These are phyloP conservation scores for Mongoloraphidia duomilia DNA, from an alignment of 2,888 invertebrate genomes.

Conservation along the genomic window DNA sequence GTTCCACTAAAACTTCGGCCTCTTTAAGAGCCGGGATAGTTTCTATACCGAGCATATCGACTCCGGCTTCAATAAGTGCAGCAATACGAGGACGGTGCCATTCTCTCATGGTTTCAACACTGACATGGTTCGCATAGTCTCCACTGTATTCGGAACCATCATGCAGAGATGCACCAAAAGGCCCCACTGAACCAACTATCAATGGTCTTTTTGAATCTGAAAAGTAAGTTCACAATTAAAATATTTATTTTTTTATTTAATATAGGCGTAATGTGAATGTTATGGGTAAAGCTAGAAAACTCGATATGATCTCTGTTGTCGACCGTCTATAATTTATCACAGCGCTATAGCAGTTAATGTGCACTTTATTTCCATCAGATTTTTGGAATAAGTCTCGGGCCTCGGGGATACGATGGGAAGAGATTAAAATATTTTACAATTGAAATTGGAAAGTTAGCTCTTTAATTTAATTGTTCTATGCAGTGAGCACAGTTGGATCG, in stretches of 20 bases:
- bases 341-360: no score
- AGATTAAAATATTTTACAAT: no score
- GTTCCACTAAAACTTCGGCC: conserved; percentile 65
- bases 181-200: conserved; percentile 82
- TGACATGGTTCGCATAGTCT: conserved; percentile 52
- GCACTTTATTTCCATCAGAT: no score
- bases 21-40: conserved; percentile 79
- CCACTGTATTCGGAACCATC: conserved; percentile 94
- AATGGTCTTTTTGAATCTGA: conserved; percentile 32
- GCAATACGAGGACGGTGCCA: conserved; percentile 78
- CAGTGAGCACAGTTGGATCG: no score
- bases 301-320: no score
- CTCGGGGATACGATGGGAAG: no score
- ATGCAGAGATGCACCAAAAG: conserved; percentile 79
- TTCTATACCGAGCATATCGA: conserved; percentile 77
- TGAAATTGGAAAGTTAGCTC: no score
- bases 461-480: no score
- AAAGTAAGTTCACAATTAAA: conserved; percentile 6
- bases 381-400: no score
- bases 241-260: conserved; percentile 9
- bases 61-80: conserved; percentile 64
- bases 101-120: conserved; percentile 47
- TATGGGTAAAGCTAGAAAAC: no score
- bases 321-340: no score
- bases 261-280: background rate